Evolutionary conservation across 2,888 invertebrate species (phyloP).

Genomic region (Sturmia bella): DNA sequence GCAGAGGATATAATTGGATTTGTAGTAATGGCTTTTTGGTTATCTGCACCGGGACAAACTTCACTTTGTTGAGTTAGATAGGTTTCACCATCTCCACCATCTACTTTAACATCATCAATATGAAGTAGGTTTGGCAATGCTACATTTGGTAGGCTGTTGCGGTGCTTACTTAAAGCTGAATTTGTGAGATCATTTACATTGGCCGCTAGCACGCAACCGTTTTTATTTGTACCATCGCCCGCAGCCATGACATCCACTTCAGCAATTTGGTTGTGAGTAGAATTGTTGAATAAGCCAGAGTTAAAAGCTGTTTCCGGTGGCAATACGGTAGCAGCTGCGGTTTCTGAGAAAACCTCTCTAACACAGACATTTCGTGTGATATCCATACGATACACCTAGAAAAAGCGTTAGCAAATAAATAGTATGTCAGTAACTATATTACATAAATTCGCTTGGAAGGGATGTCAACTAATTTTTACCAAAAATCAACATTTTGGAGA

Average conservation of each 20-base stretch:
- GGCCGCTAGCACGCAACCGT: constrained; percentile 27
- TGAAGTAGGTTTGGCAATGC: constrained; percentile 74
- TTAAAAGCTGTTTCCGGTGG: constrained; percentile 49
- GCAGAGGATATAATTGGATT: constrained; percentile 60
- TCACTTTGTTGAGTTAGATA: not conserved
- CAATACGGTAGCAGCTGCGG: constrained; percentile 66
- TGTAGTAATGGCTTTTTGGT: constrained; percentile 17
- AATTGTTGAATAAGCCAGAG: constrained; percentile 12
- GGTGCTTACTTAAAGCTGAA: constrained; percentile 74
- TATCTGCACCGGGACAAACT: constrained; percentile 59
- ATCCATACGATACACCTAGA: constrained; percentile 87
- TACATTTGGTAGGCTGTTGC: constrained; percentile 80
- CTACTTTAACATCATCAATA: not conserved
- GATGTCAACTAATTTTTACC: too few relatives aligned
- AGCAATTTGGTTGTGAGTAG: constrained; percentile 33
- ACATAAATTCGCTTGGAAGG: too few relatives aligned
- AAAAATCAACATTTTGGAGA: too few relatives aligned
- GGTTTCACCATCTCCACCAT: not conserved
- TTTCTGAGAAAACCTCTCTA: constrained; percentile 81
- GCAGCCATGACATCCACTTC: constrained; percentile 69
- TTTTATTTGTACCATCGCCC: constrained; percentile 4
- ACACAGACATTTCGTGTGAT: constrained; percentile 90
- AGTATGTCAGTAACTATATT: too few relatives aligned
- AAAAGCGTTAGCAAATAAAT: constrained; percentile 4
- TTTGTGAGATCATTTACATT: constrained; percentile 39